These are phyloP conservation scores for Streblospio benedicti DNA, from an alignment of 1,140 invertebrate genomes.

Conservation along the genomic window DNA sequence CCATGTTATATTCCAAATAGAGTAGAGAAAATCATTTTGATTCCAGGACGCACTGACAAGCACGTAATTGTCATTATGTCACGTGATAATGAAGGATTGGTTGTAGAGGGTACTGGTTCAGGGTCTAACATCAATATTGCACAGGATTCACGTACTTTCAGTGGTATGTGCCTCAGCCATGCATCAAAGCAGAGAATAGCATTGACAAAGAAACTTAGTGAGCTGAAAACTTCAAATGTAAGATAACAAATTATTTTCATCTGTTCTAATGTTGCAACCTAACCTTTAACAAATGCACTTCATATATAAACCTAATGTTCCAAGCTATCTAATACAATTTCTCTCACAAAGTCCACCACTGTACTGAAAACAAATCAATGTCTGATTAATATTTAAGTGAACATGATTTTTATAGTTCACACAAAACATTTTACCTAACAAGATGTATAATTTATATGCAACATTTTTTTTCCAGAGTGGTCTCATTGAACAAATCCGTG, in stretches of 20 bases:
- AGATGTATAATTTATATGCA: too few species aligned
- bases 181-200: not conserved
- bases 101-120: not conserved
- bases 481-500: too few species aligned
- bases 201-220: not conserved
- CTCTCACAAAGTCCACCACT: too few species aligned
- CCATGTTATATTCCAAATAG: slow-evolving; percentile 11
- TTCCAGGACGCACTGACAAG: not conserved
- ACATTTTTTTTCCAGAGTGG: too few species aligned
- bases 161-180: not conserved
- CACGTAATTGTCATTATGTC: slow-evolving; percentile 12
- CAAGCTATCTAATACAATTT: not conserved
- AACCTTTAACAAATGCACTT: not conserved
- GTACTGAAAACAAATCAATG: too few species aligned
- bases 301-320: not conserved
- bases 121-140: not conserved
- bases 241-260: not conserved
- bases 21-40: not conserved
- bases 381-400: too few species aligned
- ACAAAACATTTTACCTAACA: too few species aligned
- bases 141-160: not conserved
- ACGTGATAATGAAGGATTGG: not conserved
- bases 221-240: not conserved
- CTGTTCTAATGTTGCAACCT: not conserved
- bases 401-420: too few species aligned